Evolutionary conservation across 2,888 invertebrate genomes (phyloP).

Genomic region (Sipha maydis): DNA sequence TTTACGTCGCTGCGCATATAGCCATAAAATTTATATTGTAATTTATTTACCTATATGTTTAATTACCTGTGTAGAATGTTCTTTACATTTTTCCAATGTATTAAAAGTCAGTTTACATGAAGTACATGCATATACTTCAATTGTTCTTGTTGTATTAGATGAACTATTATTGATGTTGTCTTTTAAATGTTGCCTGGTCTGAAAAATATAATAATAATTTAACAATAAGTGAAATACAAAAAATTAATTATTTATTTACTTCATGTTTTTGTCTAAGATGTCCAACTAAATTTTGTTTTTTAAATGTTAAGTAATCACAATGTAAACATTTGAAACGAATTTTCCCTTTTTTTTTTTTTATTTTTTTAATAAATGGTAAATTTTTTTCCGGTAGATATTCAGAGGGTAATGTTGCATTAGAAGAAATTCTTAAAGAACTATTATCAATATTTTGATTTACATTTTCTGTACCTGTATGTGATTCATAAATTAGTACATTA

Average conservation of each 20-base stretch:
- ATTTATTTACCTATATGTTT: neutral
- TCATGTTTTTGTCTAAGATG: conserved; percentile 54
- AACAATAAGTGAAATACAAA: neutral
- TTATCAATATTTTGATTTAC: conserved; percentile 26
- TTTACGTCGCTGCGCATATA: too few species aligned
- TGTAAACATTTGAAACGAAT: conserved; percentile 57
- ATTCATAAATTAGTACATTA: neutral
- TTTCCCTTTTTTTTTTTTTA: conserved; percentile 50
- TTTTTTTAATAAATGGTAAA: neutral
- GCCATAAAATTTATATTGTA: too few species aligned
- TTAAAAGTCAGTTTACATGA: conserved; percentile 46
- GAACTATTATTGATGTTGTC: neutral
- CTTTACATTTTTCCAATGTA: conserved; percentile 41
- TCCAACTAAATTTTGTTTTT: conserved; percentile 51
- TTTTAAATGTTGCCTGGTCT: conserved; percentile 45
- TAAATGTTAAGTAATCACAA: conserved; percentile 58
- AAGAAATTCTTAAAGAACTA: neutral
- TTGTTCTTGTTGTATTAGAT: conserved; percentile 36
- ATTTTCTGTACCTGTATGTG: conserved; percentile 36
- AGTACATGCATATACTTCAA: conserved; percentile 44
- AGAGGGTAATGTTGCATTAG: conserved; percentile 5
- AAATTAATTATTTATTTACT: conserved; percentile 9
- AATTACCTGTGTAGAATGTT: conserved; percentile 39
- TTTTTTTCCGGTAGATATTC: conserved; percentile 22
- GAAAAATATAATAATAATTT: conserved; percentile 1